Evolutionary conservation across 2,888 invertebrate species (phyloP), one percentile per base, ranked within the genome.

Genomic region (Drosophila affinis): DNA sequence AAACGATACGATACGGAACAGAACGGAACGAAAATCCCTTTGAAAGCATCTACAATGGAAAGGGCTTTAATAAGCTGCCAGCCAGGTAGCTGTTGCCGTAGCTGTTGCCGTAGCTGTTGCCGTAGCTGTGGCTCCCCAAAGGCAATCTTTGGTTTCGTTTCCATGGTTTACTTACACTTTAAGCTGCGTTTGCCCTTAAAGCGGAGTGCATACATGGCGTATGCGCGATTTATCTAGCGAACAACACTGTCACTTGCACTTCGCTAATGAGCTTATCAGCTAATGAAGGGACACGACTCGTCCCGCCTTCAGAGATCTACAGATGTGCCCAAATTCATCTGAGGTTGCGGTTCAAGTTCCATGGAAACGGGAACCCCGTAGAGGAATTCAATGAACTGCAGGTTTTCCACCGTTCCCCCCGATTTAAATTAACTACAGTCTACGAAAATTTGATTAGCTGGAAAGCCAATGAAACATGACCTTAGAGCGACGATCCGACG

Each of bases 181-280:
- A 68, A 85, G 58, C 65, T 67, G 57, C 46, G 61, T n/a, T 39
- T 64, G 63, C 62, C 57, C 53, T 75, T 75, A 29, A 29, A 29
- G 29, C 29, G 44, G 39, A 39, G 39, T 34, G 51, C 70, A 52
- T 24, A 65, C 57, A 44, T 49, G 32, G 67, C 78, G 76, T 78
- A 81, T 78, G 54, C 53, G 46, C 10, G 45, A 24, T 52, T 24
- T 47, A 52, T 34, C 21, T 12, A 29, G 21, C 52, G 60, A 48
- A 57, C 49, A 67, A 73, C 76, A 80, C 76, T 76, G 70, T 67
- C 68, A 65, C 72, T 75, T 70, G 69, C 83, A 83, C 72, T 62
- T 49, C 34, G 60, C 76, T 81, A 81, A 80, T 83, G 68, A 83
- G 80, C 80, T 80, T 80, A 80, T 74, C 76, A 54, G 55, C 82